Evolutionary conservation across 2,113 vertebrate genomes (phyloP), one percentile per base, ranked within the genome.

Genomic region (Bubo blakistoni): DNA sequence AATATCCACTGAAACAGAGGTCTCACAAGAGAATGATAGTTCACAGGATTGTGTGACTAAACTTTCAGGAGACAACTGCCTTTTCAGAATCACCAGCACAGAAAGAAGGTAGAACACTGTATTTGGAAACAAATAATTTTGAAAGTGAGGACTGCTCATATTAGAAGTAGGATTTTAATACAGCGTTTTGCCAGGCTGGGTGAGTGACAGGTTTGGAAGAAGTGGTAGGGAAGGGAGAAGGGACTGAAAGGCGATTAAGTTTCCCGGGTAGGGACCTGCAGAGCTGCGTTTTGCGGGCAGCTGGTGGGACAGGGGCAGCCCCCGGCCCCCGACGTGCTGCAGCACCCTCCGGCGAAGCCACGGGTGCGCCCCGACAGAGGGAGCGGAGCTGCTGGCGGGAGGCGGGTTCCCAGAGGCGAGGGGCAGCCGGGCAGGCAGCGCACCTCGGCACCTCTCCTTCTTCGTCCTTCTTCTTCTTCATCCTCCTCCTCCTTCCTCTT

Each of bases 331-430:
- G 27, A 16, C 6, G 27, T 4, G 32, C 46, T 4, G 24, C 46
- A 12, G 59, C 74, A 6, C 24, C 38, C 38, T 3, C 44, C 42
- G 2, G 59, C 22, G 21, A 8, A 4, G 25, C 11, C 57, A 0
- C 11, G 2, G 1, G 38, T 4, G 57, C 27, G 2, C 2, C 46
- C 36, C 6, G 22, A 9, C 42, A 7, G 25, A 0, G 27, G 51
- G 11, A 70, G n/a, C 30, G 27, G 74, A 16, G 83, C 54, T 14
- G 73, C 58, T 2, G 52, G 46, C 79, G 2, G 0, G 2, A 8
- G 7, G 12, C 14, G 6, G 15, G 66, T 5, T 6, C 8, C 4
- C 0, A 55, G 29, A 11, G 92, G 9, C 59, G 16, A 46, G 70
- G 49, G 65, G 54, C 10, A 17, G 49, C 52, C 25, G n/a, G 7